Conservation (phyloP, 2,113 vertebrate species). For the Charina bottae region DNA sequence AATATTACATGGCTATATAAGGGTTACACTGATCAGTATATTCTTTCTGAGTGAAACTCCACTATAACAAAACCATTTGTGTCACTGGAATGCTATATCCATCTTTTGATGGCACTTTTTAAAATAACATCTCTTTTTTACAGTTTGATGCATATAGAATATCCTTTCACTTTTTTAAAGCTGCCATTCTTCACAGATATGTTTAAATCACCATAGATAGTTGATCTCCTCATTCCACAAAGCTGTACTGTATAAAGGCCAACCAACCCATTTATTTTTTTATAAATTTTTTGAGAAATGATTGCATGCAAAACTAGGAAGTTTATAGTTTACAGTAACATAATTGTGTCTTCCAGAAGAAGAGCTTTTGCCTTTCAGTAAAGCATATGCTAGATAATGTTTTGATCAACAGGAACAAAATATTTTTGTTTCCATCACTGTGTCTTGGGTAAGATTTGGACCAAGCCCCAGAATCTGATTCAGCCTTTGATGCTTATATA, state of each 20-base stretch:
- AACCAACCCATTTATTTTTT: neutral
- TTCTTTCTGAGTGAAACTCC: neutral
- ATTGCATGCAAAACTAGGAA: neutral
- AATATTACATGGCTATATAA: too few species aligned
- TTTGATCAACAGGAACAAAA: neutral
- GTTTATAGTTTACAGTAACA: neutral
- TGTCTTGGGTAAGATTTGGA: neutral
- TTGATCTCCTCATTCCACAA: neutral
- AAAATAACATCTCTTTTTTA: neutral
- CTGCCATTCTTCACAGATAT: neutral
- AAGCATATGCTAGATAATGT: neutral
- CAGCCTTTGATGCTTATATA: neutral
- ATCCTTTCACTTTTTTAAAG: neutral
- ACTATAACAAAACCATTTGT: neutral
- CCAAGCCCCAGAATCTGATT: neutral
- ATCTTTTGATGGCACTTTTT: neutral
- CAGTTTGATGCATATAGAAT: neutral
- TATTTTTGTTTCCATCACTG: neutral
- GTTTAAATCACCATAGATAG: neutral
- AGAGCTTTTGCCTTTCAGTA: neutral
- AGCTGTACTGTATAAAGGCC: neutral
- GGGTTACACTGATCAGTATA: neutral
- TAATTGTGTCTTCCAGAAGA: neutral
- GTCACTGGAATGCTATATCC: neutral
- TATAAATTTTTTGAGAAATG: neutral